A percentile compares a stretch with the other conserved stretches of the same genome.
phyloP scores from a whole-genome alignment of 2,888 invertebrate genomes.

The Charanyca ferruginea region DNA sequence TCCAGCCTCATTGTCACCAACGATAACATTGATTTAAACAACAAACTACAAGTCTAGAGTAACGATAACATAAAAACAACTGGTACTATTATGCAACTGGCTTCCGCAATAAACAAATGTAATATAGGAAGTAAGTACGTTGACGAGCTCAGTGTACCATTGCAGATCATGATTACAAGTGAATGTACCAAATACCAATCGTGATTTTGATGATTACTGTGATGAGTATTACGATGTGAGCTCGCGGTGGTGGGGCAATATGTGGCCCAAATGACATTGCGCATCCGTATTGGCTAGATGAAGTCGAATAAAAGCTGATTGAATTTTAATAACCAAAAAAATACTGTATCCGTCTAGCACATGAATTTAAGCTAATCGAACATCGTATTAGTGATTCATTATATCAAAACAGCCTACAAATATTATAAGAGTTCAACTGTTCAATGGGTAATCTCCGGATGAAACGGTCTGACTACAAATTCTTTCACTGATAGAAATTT shows the following conservation, averaged over 20 bases:
- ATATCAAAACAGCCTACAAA: too few relatives aligned
- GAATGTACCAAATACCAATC: slow-evolving; percentile 9
- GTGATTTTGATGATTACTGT: slow-evolving; percentile 13
- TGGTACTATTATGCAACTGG: slow-evolving; percentile 41
- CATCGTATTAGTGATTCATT: neutral
- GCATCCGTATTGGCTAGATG: neutral
- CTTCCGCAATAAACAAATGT: slow-evolving; percentile 51
- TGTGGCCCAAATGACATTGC: neutral
- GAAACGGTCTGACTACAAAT: too few relatives aligned
- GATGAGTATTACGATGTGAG: slow-evolving; percentile 5
- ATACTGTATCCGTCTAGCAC: neutral
- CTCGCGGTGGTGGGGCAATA: neutral
- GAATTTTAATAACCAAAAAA: neutral
- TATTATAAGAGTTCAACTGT: too few relatives aligned
- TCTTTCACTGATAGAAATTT: too few relatives aligned
- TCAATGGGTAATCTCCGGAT: too few relatives aligned
- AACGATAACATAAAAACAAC: slow-evolving; percentile 29
- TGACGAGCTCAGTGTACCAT: slow-evolving; percentile 39
- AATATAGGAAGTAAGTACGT: slow-evolving; percentile 50
- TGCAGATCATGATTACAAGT: slow-evolving; percentile 41
- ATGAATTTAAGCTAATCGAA: neutral
- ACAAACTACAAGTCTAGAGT: slow-evolving; percentile 23
- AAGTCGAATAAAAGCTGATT: neutral
- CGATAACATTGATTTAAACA: slow-evolving; percentile 23
- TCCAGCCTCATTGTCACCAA: slow-evolving; percentile 15